Evolutionary conservation across 2,888 invertebrate genomes (phyloP), one percentile per base, ranked within the genome.

Genomic region (Xestia sexstrigata): DNA sequence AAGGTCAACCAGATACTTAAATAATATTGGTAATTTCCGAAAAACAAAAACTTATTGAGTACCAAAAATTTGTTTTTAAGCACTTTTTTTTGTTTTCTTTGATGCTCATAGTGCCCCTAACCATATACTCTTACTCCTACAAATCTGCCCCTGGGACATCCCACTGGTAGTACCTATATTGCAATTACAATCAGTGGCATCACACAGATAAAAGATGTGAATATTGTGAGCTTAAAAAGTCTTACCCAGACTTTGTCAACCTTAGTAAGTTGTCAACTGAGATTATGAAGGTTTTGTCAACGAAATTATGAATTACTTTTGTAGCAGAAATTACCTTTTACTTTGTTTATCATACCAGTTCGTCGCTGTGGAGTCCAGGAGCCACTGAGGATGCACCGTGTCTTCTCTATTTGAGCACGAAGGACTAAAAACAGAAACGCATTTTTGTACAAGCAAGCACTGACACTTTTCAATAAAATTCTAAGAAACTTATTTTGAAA

Each of bases 361-460:
- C 92, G 97, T 93, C 93, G 97, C 95, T n/a, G 97, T 95, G 55
- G 97, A 97, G 89, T 97, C 97, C 62, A 97, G 93, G 30, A 97
- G 93, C 97, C 97, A 97, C 83, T 97, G 97, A 3, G 97, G 97
- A 86, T 97, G 97, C 23, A 97, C 97, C 3, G 97, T 97, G 86
- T 97, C 97, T 89, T 97, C 97, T 76, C 97, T 97, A 87, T 97
- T 97, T 6, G 97, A 96, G 85, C 97, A 95, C 70, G 97, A 95
- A 82, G 97, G 96, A 76, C 95, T 96, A 84, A 70, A 91, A 81
- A 60, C 42, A 68, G 58, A 75, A 70, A 52, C 60, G 65, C 45
- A 70, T 17, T 74, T 47, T 58, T 45, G 30, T 52, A 80, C 2
- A 15, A 45, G 17, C n/a, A n/a, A n/a, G n/a, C n/a, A n/a, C n/a